These are phyloP conservation scores for Anniella stebbinsi DNA, from an alignment of 2,797 vertebrate genomes.

Conservation along the genomic window DNA sequence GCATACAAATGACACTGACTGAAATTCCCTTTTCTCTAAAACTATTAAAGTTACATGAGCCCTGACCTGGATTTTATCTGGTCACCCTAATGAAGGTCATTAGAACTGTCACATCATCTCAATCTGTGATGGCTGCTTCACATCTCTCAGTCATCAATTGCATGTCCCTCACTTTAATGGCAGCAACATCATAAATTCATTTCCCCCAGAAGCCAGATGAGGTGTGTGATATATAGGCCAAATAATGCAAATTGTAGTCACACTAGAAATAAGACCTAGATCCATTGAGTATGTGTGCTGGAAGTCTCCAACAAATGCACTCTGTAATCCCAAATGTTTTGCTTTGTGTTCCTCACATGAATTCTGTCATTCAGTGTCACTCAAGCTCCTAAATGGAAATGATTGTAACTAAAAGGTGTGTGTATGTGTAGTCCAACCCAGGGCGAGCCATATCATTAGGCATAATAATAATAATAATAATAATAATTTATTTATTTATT, in stretches of 20 bases:
- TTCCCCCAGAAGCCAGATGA: neutral
- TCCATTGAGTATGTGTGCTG: neutral
- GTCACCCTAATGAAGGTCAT: too few relatives aligned
- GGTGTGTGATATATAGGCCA: neutral
- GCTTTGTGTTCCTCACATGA: neutral
- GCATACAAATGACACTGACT: too few relatives aligned
- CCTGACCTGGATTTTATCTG: too few relatives aligned
- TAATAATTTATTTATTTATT: too few relatives aligned
- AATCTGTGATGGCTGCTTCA: neutral
- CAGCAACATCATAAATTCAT: too few relatives aligned
- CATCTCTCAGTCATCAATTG: neutral
- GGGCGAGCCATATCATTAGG: neutral
- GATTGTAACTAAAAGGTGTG: neutral
- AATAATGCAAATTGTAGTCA: neutral
- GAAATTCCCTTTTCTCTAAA: too few relatives aligned
- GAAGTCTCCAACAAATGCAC: neutral
- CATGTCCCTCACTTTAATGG: neutral
- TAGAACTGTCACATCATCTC: neutral
- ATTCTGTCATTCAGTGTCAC: neutral
- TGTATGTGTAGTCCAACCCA: neutral
- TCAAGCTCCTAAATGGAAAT: neutral
- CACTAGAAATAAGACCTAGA: neutral
- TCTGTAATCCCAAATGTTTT: neutral
- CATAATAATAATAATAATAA: too few relatives aligned
- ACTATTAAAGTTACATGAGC: too few relatives aligned